Base-by-base conservation (phyloP, 2,888 invertebrate species). In the Yponomeuta plumbellus region DNA sequence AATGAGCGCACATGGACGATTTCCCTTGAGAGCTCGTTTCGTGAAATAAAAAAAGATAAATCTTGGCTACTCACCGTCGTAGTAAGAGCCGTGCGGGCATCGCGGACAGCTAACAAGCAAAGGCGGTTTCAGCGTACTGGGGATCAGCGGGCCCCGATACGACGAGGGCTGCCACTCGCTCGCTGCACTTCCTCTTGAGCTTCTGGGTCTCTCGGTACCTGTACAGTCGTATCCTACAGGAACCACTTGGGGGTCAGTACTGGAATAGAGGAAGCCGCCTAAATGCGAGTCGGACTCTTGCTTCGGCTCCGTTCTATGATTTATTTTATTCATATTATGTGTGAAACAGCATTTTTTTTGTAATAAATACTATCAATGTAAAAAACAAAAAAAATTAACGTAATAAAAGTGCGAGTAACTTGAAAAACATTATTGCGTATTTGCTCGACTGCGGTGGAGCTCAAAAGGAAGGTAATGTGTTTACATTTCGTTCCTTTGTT, bases 121-220 rank as follows among this genome's bases (percentile, higher is more conserved):
- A 90, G 74, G 83, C 83, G 74, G 91, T 90, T 80, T 91, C 91
- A 66, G 88, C 89, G 70, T 82, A 40, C n/a, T 56, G 73, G 63
- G 76, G 72, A 39, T 79, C 76, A 34, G 74, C 68, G 68, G 79
- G 66, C 69, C 80, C 78, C 77, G 89, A 79, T 63, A 84, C 81
- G 82, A 85, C 80, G 76, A 88, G 78, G 74, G 86, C 80, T 73
- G 87, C 87, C 88, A 91, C 79, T 75, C 88, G 75, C 71, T 83
- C 77, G 71, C 85, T 80, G 77, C 83, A 85, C 76, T 91, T 87
- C 86, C 84, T 88, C 84, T 90, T 88, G 80, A 88, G 75, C 80
- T 88, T 86, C 78, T 88, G 83, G 74, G 86, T 79, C 85, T 91
- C 87, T 85, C 91, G 76, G 81, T 85, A 85, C 88, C 91, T 91